phyloP scores from a whole-genome alignment of 2,888 invertebrate species.

The Hypsopygia costalis region DNA sequence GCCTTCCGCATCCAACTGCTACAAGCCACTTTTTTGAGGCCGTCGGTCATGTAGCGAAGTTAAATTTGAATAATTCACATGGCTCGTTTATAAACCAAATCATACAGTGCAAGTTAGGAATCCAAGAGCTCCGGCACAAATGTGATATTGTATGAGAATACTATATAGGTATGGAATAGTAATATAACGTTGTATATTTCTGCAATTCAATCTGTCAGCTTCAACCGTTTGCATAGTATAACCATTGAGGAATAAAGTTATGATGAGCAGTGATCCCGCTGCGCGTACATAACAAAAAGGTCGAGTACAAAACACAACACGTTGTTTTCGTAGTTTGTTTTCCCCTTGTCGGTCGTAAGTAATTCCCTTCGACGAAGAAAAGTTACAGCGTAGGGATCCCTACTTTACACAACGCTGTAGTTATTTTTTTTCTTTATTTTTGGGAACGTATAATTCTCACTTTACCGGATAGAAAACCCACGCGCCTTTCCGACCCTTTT shows the following conservation, averaged over 20 bases:
- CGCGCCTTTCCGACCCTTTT: conserved; percentile 53
- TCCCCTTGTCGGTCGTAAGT: conserved; percentile 63
- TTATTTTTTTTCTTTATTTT: conserved; percentile 51
- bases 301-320: conserved; percentile 46
- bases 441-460: conserved; percentile 67
- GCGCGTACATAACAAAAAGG: conserved; percentile 29
- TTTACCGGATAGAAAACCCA: conserved; percentile 53
- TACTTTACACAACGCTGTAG: conserved; percentile 51
- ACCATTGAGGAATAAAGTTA: conserved; percentile 14
- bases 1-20: too few relatives aligned
- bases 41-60: too few relatives aligned
- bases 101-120: too few relatives aligned
- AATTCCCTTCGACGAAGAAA: conserved; percentile 61
- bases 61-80: too few relatives aligned
- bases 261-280: conserved; percentile 17
- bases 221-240: conserved; percentile 9
- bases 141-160: too few relatives aligned
- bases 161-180: too few relatives aligned
- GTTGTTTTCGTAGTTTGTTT: conserved; percentile 62
- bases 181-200: too few relatives aligned
- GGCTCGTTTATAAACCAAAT: too few relatives aligned
- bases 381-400: conserved; percentile 55
- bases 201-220: conserved; percentile 8
- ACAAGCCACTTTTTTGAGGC: too few relatives aligned
- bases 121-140: too few relatives aligned